Evolutionary conservation across 2,113 vertebrate genomes (phyloP).

Genomic region (Lophochroa leadbeateri): DNA sequence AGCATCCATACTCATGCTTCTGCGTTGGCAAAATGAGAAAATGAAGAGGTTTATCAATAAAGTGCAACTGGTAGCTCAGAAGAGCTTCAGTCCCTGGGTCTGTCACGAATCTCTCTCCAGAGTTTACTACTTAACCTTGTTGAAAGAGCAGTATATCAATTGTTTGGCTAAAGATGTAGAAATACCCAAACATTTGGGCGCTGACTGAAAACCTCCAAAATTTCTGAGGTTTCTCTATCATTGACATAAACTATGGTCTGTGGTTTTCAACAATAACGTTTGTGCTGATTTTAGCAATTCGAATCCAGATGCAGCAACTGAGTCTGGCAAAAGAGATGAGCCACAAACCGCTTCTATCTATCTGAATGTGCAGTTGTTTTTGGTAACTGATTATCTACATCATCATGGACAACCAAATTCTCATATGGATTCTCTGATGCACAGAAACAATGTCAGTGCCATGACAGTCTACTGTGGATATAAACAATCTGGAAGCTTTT

Average conservation of each 20-base stretch:
- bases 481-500: background rate
- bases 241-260: conserved; percentile 26
- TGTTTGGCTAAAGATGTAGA: conserved; percentile 4
- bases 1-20: background rate
- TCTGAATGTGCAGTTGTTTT: background rate
- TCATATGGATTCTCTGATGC: background rate
- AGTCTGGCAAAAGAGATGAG: conserved; percentile 19
- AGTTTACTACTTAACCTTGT: background rate
- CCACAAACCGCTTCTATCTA: conserved; percentile 24
- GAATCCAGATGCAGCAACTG: conserved; percentile 28
- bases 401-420: background rate
- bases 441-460: background rate
- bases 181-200: conserved; percentile 12
- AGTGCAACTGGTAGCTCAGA: background rate
- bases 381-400: background rate
- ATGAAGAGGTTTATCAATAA: background rate
- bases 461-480: background rate
- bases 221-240: conserved; percentile 48
- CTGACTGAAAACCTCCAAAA: conserved; percentile 36
- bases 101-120: background rate
- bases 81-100: background rate
- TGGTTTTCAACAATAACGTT: conserved; percentile 62
- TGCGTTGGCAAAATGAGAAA: background rate
- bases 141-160: background rate
- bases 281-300: conserved; percentile 55